These are phyloP conservation scores for Temnothorax nylanderi DNA, from an alignment of 1,140 invertebrate species.

Conservation along the genomic window DNA sequence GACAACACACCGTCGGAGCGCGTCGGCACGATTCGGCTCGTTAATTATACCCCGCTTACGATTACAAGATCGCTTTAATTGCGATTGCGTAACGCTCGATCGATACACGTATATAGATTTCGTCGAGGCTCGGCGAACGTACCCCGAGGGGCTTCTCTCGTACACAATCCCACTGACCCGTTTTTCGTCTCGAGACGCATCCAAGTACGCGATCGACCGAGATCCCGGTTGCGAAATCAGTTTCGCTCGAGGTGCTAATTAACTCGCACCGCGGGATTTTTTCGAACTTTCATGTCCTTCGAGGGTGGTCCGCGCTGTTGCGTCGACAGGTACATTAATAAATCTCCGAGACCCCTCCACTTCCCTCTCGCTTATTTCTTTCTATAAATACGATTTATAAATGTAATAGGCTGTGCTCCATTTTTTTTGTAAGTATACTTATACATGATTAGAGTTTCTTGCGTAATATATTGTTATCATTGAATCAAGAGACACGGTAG, in stretches of 20 bases:
- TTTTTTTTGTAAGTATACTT: conserved; percentile 19
- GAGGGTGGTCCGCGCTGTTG: conserved; percentile 53
- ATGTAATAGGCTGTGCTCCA: not conserved
- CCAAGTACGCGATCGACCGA: conserved; percentile 33
- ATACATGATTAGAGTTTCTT: not conserved
- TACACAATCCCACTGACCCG: conserved; percentile 52
- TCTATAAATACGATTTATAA: conserved; percentile 30
- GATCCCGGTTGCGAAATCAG: conserved; percentile 41
- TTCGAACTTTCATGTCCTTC: conserved; percentile 40
- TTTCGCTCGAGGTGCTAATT: conserved; percentile 56
- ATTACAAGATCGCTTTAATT: conserved; percentile 78
- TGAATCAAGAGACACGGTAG: no score
- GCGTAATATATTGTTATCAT: not conserved
- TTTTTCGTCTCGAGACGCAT: conserved; percentile 54
- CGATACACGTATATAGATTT: conserved; percentile 65
- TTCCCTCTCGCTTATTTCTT: not conserved
- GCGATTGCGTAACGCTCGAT: conserved; percentile 73
- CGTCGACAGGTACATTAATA: conserved; percentile 56
- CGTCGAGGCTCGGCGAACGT: conserved; percentile 19
- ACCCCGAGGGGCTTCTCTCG: conserved; percentile 32
- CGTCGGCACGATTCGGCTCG: conserved; percentile 75
- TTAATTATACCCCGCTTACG: conserved; percentile 76
- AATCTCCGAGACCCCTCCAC: conserved; percentile 23
- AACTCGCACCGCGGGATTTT: conserved; percentile 40
- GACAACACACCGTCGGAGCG: conserved; percentile 67